Base-by-base conservation (phyloP, 2,113 vertebrate genomes). In the Cichladusa arquata region DNA sequence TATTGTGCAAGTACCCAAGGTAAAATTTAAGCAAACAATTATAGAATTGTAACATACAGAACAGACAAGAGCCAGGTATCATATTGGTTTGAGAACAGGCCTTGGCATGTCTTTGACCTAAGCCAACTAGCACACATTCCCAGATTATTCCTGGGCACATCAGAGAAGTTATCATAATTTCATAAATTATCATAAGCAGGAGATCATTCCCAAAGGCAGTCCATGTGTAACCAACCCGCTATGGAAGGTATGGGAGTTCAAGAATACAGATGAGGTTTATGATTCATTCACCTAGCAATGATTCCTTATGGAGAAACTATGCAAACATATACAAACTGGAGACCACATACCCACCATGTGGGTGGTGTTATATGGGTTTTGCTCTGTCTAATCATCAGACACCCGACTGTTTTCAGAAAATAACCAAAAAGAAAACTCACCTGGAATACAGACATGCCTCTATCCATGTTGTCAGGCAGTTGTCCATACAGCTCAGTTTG, bases 401-500 rank as follows among this genome's bases (percentile, higher is more conserved):
- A 65, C 5, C 8, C 48, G 34, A 47, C 3, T 14, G 8, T 65
- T 38, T 66, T 48, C 70, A 78, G 45, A 88, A 90, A 78, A 79
- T 29, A 84, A 34, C 28, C 29, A 90, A 51, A 34, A 13, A 54
- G 23, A 7, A 72, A 86, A 61, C 11, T 14, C 13, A 57, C 15
- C 23, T 31, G 51, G 40, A 90, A 57, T 12, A 56, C 20, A 57
- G 50, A 65, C 25, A 38, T 18, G 17, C 10, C 34, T 42, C 12
- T 5, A 47, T 38, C 76, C 16, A 2, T 44, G 15, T 19, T 84
- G 13, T 44, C 48, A 72, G 18, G 18, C 14, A 65, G 12, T 9
- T 65, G 14, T 7, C 14, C 0, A 0, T 47, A 42, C 3, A 65
- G 19, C 13, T 81, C 50, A 56, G 26, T 61, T 47, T 72, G 40